phyloP scores from a whole-genome alignment of 2,113 vertebrate species.

The Australoheros scitulus region DNA sequence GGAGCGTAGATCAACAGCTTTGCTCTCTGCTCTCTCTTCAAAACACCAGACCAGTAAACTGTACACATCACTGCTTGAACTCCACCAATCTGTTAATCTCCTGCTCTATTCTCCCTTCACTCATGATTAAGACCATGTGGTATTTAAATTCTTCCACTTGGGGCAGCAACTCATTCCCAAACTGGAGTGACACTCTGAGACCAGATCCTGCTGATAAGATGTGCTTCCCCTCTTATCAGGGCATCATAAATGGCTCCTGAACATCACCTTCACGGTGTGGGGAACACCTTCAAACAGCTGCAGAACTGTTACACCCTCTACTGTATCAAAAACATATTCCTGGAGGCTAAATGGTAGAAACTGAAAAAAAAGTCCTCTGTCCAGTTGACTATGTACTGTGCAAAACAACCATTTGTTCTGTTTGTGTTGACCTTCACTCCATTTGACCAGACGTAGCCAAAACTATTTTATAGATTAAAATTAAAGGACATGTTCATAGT shows the following conservation, averaged over 20 bases:
- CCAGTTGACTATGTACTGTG: not conserved
- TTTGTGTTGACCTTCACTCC: not conserved
- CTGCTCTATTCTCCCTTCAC: too few species aligned
- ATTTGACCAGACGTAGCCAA: not conserved
- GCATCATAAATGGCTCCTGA: not conserved
- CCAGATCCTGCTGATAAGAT: too few species aligned
- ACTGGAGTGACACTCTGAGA: too few species aligned
- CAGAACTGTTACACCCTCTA: conserved; percentile 34
- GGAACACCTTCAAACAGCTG: not conserved
- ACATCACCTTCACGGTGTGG: not conserved
- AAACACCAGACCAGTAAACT: too few species aligned
- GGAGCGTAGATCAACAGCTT: too few species aligned
- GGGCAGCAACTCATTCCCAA: too few species aligned
- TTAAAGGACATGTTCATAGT: not conserved
- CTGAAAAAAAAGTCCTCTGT: not conserved
- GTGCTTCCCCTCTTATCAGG: too few species aligned
- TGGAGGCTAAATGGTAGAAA: not conserved
- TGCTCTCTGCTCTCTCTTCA: too few species aligned
- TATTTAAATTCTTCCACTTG: too few species aligned
- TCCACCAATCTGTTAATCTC: too few species aligned
- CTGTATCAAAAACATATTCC: conserved; percentile 14
- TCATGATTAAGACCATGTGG: too few species aligned
- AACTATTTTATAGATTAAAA: not conserved
- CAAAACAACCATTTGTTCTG: not conserved
- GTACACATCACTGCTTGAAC: too few species aligned